Conservation (phyloP, 30 jellyfish, hydroid and myxozoan species). For the Chrysaora quinquecirrha region DNA sequence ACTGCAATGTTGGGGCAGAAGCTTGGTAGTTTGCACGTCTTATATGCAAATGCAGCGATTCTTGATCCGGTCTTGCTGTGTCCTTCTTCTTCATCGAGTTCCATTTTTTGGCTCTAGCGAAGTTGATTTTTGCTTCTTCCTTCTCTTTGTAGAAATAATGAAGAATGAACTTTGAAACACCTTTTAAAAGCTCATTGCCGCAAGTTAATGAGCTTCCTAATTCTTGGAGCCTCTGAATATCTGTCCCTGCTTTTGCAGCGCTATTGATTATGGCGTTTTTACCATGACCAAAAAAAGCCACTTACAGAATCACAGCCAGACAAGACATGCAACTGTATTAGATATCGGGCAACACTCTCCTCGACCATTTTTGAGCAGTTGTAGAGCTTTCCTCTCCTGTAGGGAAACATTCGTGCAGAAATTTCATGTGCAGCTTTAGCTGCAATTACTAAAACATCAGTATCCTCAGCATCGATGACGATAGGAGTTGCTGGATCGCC, state of each 20-base stretch:
- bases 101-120: constrained; percentile 1
- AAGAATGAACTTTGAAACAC: background rate
- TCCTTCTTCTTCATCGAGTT: background rate
- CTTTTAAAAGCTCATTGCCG: background rate
- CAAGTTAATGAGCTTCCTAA: background rate
- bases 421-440: background rate
- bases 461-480: constrained; percentile 9
- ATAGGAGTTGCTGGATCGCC: background rate
- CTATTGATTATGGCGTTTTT: background rate
- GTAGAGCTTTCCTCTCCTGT: background rate
- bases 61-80: constrained; percentile 2
- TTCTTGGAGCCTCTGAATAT: background rate
- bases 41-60: background rate
- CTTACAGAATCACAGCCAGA: background rate
- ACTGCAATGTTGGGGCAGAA: background rate
- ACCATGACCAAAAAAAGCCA: background rate
- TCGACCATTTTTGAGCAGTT: background rate
- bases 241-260: constrained; percentile 3
- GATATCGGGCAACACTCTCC: background rate
- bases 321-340: background rate
- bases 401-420: background rate
- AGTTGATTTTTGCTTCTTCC: background rate
- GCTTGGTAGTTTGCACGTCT: background rate
- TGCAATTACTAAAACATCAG: background rate
- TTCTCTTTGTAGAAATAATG: background rate